Evolutionary conservation across 2,113 vertebrate genomes (phyloP).

Genomic region (Synchiropus splendidus): DNA sequence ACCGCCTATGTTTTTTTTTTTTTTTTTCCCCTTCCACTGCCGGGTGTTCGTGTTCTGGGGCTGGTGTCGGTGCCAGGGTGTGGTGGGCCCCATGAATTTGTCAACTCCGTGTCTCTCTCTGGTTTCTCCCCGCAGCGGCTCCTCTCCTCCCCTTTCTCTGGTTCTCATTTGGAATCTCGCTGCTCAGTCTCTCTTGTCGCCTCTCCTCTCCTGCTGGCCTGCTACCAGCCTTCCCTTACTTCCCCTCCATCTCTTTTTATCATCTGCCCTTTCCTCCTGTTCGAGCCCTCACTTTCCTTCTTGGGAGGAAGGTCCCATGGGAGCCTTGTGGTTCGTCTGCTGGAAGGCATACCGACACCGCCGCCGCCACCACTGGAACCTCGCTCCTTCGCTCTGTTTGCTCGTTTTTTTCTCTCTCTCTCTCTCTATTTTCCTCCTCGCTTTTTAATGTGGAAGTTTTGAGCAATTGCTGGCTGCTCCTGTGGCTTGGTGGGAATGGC

Average conservation of each 20-base stretch:
- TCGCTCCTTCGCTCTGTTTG: conserved; percentile 41
- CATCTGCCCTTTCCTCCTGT: conserved; percentile 4
- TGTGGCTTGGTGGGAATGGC: conserved; percentile 69
- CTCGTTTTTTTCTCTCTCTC: conserved; percentile 16
- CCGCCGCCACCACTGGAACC: conserved; percentile 65
- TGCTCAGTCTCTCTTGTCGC: conserved; percentile 12
- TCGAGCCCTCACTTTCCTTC: conserved; percentile 20
- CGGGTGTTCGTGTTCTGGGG: conserved; percentile 48
- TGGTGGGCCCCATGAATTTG: conserved; percentile 61
- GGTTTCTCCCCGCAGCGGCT: conserved; percentile 28
- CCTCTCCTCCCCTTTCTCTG: conserved; percentile 31
- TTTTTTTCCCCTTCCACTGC: too few relatives aligned
- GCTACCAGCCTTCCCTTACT: conserved; percentile 12
- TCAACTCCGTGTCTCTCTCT: conserved; percentile 49
- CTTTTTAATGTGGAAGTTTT: conserved; percentile 75
- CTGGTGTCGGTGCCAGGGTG: conserved; percentile 51
- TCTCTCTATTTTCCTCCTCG: conserved; percentile 37
- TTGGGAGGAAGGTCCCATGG: conserved; percentile 52
- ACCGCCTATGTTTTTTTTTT: conserved; percentile 57
- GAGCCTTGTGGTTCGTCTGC: conserved; percentile 63
- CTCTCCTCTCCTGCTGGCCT: conserved; percentile 5
- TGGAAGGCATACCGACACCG: conserved; percentile 62
- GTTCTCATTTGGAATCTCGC: conserved; percentile 46
- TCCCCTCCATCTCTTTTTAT: conserved; percentile 11
- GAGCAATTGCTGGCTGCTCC: conserved; percentile 70